Evolutionary conservation across 2,113 vertebrate species (phyloP), one percentile per base, ranked within the genome.

Genomic region (Motacilla tschutschensis): DNA sequence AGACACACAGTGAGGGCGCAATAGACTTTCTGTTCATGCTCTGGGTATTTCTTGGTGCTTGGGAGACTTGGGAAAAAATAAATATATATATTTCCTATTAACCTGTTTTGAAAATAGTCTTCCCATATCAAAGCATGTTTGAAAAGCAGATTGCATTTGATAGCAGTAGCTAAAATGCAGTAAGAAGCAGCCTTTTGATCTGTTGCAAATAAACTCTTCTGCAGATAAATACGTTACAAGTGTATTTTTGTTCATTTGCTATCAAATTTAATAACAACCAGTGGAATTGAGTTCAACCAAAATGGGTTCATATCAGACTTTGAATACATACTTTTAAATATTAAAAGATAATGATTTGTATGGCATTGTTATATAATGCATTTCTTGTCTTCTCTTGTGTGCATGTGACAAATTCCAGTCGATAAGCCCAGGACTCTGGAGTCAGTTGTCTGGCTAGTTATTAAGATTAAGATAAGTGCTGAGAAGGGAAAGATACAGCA

Each of bases 371-470:
- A 90, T 93, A 95, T 97, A 97, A 97, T 94, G 95, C 83, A 79
- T 96, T 97, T 94, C 96, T 97, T 97, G 97, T 96, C 93, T 96
- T 96, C 94, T 94, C 81, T 95, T 93, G 89, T 95, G 94, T 93
- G 94, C 97, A 95, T 95, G 96, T 97, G 96, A 96, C 95, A 21
- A 97, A 98, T 96, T 96, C 95, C 95, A 94, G 93, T 91, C 72
- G 98, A 99, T 98, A 98, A 98, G 95, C 87, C 36, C 64, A 87
- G 94, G 95, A 95, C 95, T 96, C 93, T 97, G 97, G 97, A 98
- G 97, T 98, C 98, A 96, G 97, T 96, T 97, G 97, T 98, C 98
- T 98, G 97, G 96, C 95, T 96, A 87, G 97, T 97, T 98, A 98
- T 97, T 96, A 96, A 96, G 95, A 97, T 95, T 97, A 95, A 97